Percentiles rank a stretch among this genome's conserved stretches.
These are phyloP conservation scores for Rousettus madagascariensis DNA, from an alignment of 2,797 vertebrate species.

Conservation along the genomic window DNA sequence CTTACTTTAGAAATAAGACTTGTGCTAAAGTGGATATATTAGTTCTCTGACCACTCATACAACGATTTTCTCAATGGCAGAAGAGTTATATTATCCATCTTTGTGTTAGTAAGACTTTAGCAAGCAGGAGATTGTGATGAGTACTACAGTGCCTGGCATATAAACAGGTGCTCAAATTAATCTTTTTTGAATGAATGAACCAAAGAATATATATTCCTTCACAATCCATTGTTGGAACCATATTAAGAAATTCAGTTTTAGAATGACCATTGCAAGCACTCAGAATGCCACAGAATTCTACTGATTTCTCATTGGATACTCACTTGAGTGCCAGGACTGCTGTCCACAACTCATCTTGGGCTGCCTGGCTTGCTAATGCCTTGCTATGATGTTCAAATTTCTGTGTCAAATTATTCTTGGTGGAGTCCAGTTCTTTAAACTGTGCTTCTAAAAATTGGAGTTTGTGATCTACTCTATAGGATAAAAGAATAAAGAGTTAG, in stretches of 20 bases:
- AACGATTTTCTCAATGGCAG: not conserved
- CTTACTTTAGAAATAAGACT: not conserved
- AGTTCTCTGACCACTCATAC: not conserved
- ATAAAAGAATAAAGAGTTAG: not conserved
- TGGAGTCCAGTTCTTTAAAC: slow-evolving; percentile 82
- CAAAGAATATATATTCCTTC: not conserved
- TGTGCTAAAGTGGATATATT: not conserved
- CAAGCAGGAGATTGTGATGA: not conserved
- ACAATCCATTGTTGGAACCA: not conserved
- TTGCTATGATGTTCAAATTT: slow-evolving; percentile 75
- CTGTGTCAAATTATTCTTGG: slow-evolving; percentile 75
- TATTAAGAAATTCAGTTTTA: not conserved
- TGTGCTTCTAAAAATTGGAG: slow-evolving; percentile 80
- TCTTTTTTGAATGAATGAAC: not conserved
- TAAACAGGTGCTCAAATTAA: not conserved
- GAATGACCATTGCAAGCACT: slow-evolving; percentile 1
- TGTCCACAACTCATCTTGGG: slow-evolving; percentile 75
- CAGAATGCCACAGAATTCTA: not conserved
- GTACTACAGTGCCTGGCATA: not conserved
- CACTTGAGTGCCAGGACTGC: slow-evolving; percentile 77
- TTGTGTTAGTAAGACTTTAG: not conserved
- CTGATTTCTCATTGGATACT: slow-evolving; percentile 52
- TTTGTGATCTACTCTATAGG: slow-evolving; percentile 81
- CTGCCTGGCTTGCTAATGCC: slow-evolving; percentile 72
- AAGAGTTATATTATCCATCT: not conserved